These are phyloP conservation scores for Lates japonicus DNA, from an alignment of 2,797 vertebrate species.

Conservation along the genomic window DNA sequence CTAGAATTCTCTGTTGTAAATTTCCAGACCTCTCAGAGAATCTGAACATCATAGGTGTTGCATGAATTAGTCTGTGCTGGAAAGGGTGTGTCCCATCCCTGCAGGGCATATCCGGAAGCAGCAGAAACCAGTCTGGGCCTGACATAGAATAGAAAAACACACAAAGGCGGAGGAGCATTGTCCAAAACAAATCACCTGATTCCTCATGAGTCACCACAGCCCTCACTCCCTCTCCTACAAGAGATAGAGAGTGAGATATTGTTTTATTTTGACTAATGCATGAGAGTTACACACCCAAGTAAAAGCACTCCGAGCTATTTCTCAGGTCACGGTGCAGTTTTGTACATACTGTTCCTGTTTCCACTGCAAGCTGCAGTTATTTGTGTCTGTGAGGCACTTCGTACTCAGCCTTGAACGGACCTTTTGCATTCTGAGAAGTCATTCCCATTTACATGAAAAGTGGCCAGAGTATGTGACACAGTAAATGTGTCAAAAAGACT, in stretches of 20 bases:
- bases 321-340: conserved; percentile 35
- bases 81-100: conserved; percentile 59
- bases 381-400: conserved; percentile 11
- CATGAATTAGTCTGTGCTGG: background rate
- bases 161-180: conserved; percentile 26
- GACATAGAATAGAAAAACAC: conserved; percentile 6
- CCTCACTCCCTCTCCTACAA: background rate
- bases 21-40: conserved; percentile 33
- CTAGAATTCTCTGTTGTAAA: conserved; percentile 6
- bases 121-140: conserved; percentile 51
- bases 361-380: background rate
- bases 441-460: conserved; percentile 34
- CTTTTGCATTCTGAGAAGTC: conserved; percentile 19
- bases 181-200: conserved; percentile 8
- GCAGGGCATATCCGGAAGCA: conserved; percentile 9
- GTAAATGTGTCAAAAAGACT: conserved; percentile 50
- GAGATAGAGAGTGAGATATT: conserved; percentile 11
- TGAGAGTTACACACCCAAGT: conserved; percentile 40
- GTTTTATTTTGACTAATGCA: background rate
- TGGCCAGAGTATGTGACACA: conserved; percentile 31
- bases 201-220: conserved; percentile 48
- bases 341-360: conserved; percentile 34
- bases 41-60: background rate
- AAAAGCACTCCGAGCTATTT: background rate
- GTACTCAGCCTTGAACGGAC: conserved; percentile 24